phyloP scores from a whole-genome alignment of 2,113 vertebrate genomes.

The Bostrychus sinensis region DNA sequence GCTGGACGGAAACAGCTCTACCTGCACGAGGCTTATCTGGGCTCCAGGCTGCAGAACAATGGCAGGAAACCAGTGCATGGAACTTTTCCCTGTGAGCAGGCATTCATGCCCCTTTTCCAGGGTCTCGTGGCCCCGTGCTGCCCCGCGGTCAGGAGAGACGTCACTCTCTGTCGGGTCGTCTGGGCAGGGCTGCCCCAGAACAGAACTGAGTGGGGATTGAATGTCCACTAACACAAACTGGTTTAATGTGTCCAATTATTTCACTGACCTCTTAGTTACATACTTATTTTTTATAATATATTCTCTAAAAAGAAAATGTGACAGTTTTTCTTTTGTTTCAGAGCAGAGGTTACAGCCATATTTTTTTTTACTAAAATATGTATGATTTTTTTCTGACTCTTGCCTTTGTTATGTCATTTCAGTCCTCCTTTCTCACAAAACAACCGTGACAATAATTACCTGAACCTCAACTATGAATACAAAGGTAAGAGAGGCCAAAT shows the following conservation, averaged over 20 bases:
- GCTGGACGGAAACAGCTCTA: conserved; percentile 70
- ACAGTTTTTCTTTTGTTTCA: too few species aligned
- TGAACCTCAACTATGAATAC: conserved; percentile 83
- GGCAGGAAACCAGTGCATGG: conserved; percentile 82
- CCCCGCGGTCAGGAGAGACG: conserved; percentile 69
- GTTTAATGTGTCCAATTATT: conserved; percentile 9
- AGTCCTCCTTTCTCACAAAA: conserved; percentile 82
- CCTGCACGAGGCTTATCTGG: conserved; percentile 81
- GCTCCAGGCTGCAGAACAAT: conserved; percentile 79
- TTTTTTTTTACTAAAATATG: conserved; percentile 45
- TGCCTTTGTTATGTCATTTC: conserved; percentile 58
- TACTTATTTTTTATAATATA: conserved; percentile 5
- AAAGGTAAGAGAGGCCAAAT: conserved; percentile 74
- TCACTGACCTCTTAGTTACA: background rate
- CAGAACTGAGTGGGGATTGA: background rate
- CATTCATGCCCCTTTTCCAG: conserved; percentile 76
- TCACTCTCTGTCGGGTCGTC: conserved; percentile 54
- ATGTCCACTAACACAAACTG: conserved; percentile 1
- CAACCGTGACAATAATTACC: conserved; percentile 83
- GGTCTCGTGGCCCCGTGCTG: conserved; percentile 69
- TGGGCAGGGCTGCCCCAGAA: conserved; percentile 10
- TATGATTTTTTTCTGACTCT: conserved; percentile 9
- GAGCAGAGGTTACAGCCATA: conserved; percentile 34
- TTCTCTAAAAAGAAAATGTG: too few species aligned
- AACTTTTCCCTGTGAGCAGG: conserved; percentile 76